Evolutionary conservation across 2,888 invertebrate species (phyloP).

Genomic region (Latrodectus hesperus): DNA sequence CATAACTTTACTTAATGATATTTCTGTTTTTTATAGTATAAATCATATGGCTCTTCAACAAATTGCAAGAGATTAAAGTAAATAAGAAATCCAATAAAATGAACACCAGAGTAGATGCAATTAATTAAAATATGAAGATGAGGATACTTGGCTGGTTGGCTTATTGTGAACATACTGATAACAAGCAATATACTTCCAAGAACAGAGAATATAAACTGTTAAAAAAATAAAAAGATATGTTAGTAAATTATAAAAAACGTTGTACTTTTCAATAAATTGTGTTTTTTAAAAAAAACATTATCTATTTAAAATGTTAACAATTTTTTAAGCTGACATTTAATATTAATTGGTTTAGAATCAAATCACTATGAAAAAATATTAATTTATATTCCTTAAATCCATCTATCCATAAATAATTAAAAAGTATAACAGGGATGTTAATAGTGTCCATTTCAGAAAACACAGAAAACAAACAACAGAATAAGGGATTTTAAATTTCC

Average conservation of each 20-base stretch:
- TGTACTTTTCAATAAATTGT: not conserved
- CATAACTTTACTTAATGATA: too few relatives aligned
- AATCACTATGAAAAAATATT: too few relatives aligned
- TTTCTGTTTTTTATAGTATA: constrained; percentile 10
- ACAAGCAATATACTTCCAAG: constrained; percentile 80
- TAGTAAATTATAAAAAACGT: not conserved
- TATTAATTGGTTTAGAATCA: not conserved
- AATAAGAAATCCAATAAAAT: constrained; percentile 80
- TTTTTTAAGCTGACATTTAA: not conserved
- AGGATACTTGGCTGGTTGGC: constrained; percentile 85
- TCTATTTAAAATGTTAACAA: too few relatives aligned
- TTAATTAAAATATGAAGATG: constrained; percentile 88
- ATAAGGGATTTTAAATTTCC: too few relatives aligned
- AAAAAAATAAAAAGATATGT: constrained; percentile 6
- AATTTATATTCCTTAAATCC: too few relatives aligned
- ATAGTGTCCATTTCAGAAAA: too few relatives aligned
- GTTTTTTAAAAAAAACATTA: too few relatives aligned
- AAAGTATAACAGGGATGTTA: too few relatives aligned
- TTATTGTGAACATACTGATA: constrained; percentile 78
- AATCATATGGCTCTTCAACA: constrained; percentile 33
- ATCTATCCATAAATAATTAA: too few relatives aligned
- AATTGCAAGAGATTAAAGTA: constrained; percentile 71
- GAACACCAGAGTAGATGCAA: constrained; percentile 86
- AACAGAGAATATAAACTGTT: constrained; percentile 77
- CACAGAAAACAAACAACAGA: too few relatives aligned